Conservation (phyloP, 2,113 vertebrate genomes). For the cattle (Bos taurus) region DNA sequence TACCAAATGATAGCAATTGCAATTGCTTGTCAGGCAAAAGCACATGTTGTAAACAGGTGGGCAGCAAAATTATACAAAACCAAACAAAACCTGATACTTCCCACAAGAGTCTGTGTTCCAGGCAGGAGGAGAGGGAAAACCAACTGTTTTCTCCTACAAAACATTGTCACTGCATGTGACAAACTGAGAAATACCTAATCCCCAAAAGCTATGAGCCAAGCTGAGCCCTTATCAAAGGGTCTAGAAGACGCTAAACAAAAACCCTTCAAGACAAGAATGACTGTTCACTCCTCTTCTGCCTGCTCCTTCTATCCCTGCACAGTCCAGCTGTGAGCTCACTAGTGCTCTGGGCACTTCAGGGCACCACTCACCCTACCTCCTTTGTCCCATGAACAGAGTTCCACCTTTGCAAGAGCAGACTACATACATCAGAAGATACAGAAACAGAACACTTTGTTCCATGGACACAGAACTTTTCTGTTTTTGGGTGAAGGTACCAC, state of each 20-base stretch:
- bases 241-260: background rate
- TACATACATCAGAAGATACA: background rate
- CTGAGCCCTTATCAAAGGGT: background rate
- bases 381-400: background rate
- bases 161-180: background rate
- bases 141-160: background rate
- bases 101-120: background rate
- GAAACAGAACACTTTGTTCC: slow-evolving; percentile 54
- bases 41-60: background rate
- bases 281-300: background rate
- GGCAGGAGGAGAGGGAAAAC: background rate
- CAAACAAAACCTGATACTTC: slow-evolving; percentile 17
- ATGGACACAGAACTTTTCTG: background rate
- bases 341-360: background rate
- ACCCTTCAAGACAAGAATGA: background rate
- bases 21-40: background rate
- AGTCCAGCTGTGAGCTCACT: background rate
- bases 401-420: background rate
- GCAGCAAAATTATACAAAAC: background rate
- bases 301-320: background rate
- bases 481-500: slow-evolving; percentile 40
- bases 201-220: background rate
- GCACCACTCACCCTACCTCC: background rate
- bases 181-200: background rate
- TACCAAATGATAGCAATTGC: background rate